A percentile compares a stretch with the other conserved stretches of the same genome.
Evolutionary conservation across 1,140 invertebrate species (phyloP).

Genomic region (Cheumatopsyche charites): DNA sequence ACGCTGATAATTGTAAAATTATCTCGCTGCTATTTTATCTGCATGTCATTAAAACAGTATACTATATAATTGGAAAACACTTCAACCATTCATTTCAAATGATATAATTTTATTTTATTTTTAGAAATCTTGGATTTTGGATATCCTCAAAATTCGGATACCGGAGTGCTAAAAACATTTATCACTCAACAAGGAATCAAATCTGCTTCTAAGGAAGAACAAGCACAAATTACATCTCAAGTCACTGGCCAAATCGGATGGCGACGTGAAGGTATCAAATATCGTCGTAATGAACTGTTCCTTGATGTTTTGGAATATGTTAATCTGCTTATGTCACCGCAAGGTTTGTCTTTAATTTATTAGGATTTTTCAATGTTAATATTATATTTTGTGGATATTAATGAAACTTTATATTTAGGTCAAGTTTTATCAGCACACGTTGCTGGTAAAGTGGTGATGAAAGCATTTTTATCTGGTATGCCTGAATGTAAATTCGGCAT

Average conservation of each 20-base stretch:
- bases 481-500: slow-evolving; percentile 99
- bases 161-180: slow-evolving; percentile 98
- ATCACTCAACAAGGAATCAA: slow-evolving; percentile 99
- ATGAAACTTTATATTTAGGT: slow-evolving; percentile 63
- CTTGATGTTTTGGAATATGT: slow-evolving; percentile 99
- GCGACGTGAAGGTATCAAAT: slow-evolving; percentile 99
- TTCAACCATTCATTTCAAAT: no score
- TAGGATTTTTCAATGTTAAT: not conserved
- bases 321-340: slow-evolving; percentile 98
- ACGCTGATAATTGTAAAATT: no score
- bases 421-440: slow-evolving; percentile 99
- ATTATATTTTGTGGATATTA: slow-evolving; percentile 4
- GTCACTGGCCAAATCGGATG: slow-evolving; percentile 99
- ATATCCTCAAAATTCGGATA: slow-evolving; percentile 99
- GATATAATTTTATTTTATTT: slow-evolving; percentile 50
- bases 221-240: slow-evolving; percentile 99
- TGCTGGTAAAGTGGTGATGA: slow-evolving; percentile 99
- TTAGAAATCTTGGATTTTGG: slow-evolving; percentile 99
- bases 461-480: slow-evolving; percentile 99
- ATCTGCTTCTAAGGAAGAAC: slow-evolving; percentile 98
- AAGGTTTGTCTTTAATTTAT: slow-evolving; percentile 68
- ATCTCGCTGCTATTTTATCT: no score
- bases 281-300: slow-evolving; percentile 97
- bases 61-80: no score
- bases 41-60: no score